Evolutionary conservation across 2,797 vertebrate genomes (phyloP), one percentile per base, ranked within the genome.

Genomic region (Mus caroli): DNA sequence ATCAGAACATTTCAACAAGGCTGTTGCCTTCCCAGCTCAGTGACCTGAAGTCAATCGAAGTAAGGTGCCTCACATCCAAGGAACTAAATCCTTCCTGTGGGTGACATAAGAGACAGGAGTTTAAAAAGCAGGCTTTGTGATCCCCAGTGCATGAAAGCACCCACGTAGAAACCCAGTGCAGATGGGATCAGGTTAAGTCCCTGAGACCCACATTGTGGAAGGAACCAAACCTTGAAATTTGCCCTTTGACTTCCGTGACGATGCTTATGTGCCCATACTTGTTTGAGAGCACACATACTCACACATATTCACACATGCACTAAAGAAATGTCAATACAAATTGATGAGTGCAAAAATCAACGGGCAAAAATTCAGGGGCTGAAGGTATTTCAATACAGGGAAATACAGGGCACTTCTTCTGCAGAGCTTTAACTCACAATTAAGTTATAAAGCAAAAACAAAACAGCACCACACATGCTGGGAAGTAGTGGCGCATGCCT

Each of bases 1-100:
- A 34, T 82, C 11, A 62, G 13, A 43, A 43, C 5, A 6, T 2
- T 24, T 62, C 24, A 67, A 84, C 22, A 56, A 46, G 34, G 62
- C 20, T 76, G 31, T 75, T 92, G 58, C 37, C 62, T 60, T 89
- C 88, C 15, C 12, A 46, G 58, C 13, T 77, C 31, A 28, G 31
- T 78, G 91, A 78, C 54, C 24, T 73, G 31, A 77, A 80, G 91
- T 43, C 67, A 84, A 71, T 54, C 5, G 54, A 90, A 87, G 50
- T 50, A 50, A 69, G 17, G 24, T 80, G 52, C 13, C 37, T 79
- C 28, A 58, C 67, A 26, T 92, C 50, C 84, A 67, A 92, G 20
- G 58, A 2, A 69, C 73, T 9, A 26, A 93, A 84, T 69, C 17
- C 54, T 94, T 95, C 73, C 92, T 92, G 31, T 64, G 83, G 46